These are phyloP conservation scores for Pterois miles DNA, from an alignment of 2,797 vertebrate genomes.

Conservation along the genomic window DNA sequence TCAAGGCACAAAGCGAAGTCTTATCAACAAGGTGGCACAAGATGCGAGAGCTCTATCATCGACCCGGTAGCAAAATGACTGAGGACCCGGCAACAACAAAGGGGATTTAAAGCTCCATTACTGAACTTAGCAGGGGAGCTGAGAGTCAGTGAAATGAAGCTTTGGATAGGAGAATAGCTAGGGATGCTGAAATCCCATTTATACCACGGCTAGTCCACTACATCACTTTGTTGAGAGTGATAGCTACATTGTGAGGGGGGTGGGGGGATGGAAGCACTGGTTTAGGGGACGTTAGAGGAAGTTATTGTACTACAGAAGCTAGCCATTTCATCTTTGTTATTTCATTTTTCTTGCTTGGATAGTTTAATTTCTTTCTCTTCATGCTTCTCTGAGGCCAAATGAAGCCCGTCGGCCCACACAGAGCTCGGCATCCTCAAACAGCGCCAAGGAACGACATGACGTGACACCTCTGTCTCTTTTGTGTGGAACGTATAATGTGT, in stretches of 20 bases:
- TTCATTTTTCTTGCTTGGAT: constrained; percentile 45
- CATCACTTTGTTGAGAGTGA: constrained; percentile 57
- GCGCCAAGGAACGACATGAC: not conserved
- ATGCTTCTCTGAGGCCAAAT: constrained; percentile 56
- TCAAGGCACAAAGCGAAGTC: constrained; percentile 71
- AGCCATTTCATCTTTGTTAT: constrained; percentile 53
- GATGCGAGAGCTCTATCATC: constrained; percentile 63
- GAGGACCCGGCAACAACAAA: constrained; percentile 60
- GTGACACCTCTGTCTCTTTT: constrained; percentile 21
- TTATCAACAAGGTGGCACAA: constrained; percentile 78
- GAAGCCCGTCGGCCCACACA: constrained; percentile 17
- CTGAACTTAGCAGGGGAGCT: constrained; percentile 74
- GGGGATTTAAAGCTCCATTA: constrained; percentile 78
- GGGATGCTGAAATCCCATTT: constrained; percentile 62
- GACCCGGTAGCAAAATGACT: constrained; percentile 60
- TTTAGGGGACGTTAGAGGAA: constrained; percentile 55
- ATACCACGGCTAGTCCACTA: constrained; percentile 50
- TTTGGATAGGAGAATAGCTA: constrained; percentile 56
- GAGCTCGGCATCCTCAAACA: constrained; percentile 3
- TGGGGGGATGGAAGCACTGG: not conserved
- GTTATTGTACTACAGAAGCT: constrained; percentile 36
- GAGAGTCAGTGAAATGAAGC: constrained; percentile 68
- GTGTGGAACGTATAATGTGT: constrained; percentile 1
- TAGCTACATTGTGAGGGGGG: constrained; percentile 35
- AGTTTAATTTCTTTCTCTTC: constrained; percentile 65